Evolutionary conservation across 1,140 invertebrate species (phyloP), one percentile per base, ranked within the genome.

Genomic region (Drosophila yakuba): DNA sequence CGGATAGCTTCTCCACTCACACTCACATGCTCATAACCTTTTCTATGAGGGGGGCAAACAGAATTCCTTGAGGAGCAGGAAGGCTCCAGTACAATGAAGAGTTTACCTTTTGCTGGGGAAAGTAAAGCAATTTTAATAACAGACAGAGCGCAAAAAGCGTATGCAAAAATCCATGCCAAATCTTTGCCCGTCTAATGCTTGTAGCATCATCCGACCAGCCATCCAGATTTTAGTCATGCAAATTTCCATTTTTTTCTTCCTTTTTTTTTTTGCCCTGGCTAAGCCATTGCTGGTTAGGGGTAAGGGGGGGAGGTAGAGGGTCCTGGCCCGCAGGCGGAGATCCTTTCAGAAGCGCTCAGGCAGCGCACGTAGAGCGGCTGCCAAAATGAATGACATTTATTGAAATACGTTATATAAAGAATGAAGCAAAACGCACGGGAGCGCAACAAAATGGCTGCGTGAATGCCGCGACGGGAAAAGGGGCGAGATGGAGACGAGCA

Each of bases 381-480:
- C 83, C 83, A 86, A 86, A 86, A 88, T 86, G 83, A 86, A 83
- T 86, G 83, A 86, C 83, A 88, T 86, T 86, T 86, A 86, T 86
- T 86, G 83, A 86, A 86, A 86, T 86, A 77, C 73, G 61, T 66
- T 75, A 81, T 62, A 77, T 85, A 80, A 86, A 68, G 50, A 86
- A 74, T 57, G 69, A 72, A 74, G 54, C 47, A 66, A 59, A 63
- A 76, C 57, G 67, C 74, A 82, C 74, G 57, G 78, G 60, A 60
- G 74, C 78, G 79, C 74, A 82, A 81, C 74, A 67, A 80, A 81
- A 81, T 73, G 78, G 72, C 44, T 81, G 72, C 54, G 61, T 72
- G 68, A 61, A 69, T 11, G 14, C 4, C 6, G 20, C 5, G 64
- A 20, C 38, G 59, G 59, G 58, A 41, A 67, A 67, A 38, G 20